These are phyloP conservation scores for Zalophus californianus DNA, from an alignment of 2,797 vertebrate genomes.

Conservation along the genomic window DNA sequence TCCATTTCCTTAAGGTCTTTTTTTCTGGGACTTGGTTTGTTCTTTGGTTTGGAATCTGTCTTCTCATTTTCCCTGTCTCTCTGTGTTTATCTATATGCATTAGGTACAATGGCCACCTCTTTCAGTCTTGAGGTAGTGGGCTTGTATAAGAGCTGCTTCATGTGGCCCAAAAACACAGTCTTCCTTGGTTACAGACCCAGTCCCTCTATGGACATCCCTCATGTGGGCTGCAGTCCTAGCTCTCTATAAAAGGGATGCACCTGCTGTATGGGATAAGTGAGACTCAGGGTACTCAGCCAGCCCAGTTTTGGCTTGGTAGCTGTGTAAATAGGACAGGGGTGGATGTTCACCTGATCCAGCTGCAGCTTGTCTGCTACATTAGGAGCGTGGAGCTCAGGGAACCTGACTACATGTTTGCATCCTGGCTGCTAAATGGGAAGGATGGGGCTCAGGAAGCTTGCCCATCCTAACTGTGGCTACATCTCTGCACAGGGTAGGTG, in stretches of 20 bases:
- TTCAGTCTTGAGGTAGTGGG: neutral
- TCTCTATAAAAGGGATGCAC: neutral
- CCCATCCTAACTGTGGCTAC: neutral
- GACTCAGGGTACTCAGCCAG: neutral
- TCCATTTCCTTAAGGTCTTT: neutral
- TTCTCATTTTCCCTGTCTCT: neutral
- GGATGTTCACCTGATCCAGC: neutral
- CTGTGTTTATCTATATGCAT: neutral
- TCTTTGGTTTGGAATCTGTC: neutral
- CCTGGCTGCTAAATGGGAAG: neutral
- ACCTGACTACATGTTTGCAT: neutral
- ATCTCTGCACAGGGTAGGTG: neutral
- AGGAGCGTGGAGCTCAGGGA: neutral
- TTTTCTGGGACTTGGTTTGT: neutral
- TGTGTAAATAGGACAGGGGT: neutral
- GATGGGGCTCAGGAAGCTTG: neutral
- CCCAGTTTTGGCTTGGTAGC: neutral
- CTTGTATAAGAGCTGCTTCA: neutral
- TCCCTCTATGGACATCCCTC: neutral
- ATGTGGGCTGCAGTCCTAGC: neutral
- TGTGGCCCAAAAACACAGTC: neutral
- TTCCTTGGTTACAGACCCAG: neutral
- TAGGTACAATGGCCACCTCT: neutral
- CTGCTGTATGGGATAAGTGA: neutral
- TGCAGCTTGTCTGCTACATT: neutral